These are phyloP conservation scores for Chaenocephalus aceratus DNA, from an alignment of 2,113 vertebrate genomes.

Conservation along the genomic window DNA sequence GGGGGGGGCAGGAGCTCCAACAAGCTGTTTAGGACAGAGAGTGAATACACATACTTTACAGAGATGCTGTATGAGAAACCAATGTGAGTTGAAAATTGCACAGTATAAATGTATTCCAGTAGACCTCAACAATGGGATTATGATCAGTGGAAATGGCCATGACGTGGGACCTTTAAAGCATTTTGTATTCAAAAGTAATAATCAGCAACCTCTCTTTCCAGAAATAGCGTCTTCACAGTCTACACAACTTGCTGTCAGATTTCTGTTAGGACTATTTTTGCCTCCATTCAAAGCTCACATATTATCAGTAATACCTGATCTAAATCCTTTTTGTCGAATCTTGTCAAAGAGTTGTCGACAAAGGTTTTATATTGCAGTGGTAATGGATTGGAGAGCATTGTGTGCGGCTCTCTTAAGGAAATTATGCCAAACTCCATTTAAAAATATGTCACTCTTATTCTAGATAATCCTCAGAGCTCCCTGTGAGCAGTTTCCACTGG, in stretches of 20 bases:
- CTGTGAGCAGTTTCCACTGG: neutral
- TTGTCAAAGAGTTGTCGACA: neutral
- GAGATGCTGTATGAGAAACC: too few species aligned
- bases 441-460: neutral
- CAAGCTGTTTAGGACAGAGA: too few species aligned
- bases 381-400: neutral
- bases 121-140: too few species aligned
- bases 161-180: too few species aligned
- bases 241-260: neutral
- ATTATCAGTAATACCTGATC: neutral
- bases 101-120: too few species aligned
- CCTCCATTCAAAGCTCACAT: neutral
- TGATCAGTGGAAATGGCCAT: too few species aligned
- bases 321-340: neutral
- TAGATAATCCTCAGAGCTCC: slow-evolving; percentile 1
- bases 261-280: neutral
- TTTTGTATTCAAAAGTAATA: too few species aligned
- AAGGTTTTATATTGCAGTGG: neutral
- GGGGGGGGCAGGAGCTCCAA: too few species aligned
- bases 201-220: neutral
- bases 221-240: neutral
- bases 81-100: too few species aligned
- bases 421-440: neutral
- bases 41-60: too few species aligned
- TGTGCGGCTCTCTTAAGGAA: neutral